Evolutionary conservation across 30 jellyfish, hydroid and myxozoan genomes (phyloP), one percentile per base, ranked within the genome.

Genomic region (Hydractinia symbiolongicarpus): DNA sequence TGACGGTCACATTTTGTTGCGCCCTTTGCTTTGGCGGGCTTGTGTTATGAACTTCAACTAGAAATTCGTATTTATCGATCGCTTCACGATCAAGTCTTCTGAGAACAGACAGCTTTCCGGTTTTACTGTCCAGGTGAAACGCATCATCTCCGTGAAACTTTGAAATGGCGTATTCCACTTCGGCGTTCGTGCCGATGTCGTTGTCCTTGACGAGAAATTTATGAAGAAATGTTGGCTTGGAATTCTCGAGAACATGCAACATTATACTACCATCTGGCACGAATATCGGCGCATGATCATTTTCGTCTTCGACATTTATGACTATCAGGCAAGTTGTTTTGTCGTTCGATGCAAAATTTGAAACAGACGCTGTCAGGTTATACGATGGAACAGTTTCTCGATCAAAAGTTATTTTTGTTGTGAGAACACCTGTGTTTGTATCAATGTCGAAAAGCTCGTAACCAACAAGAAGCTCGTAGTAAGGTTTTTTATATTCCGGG

Each of bases 261-360:
- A 72, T 73, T 44, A 88, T 80, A 4, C 72, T 61, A 9, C 88
- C 57, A 4, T 96, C 96, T 16, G 77, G 95, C 8, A 82, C 67
- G 56, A 94, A 94, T 17, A 79, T 92, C 15, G 99, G 99, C 5
- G 94, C 84, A 66, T 90, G 82, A 76, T 94, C 99, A 85, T 94
- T 94, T 16, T 71, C 81, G 71, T 94, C 99, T 50, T 88, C 90
- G 30, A 94, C 94, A 44, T 79, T 79, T 54, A 94, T 85, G 7
- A 61, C 67, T 21, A 94, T 93, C 6, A 72, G 62, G 8, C 97
- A 95, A 69, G 88, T 95, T 40, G 90, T 84, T n/a, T 80, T 87
- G 67, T 66, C 84, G 4, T 96, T 96, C 83, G 85, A 84, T 4
- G 90, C 95, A 19, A 13, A 61, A 84, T 94, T 85, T 50, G 82